Evolutionary conservation across 2,888 invertebrate genomes (phyloP), one percentile per base, ranked within the genome.

Genomic region (Coleophora flavipennella): DNA sequence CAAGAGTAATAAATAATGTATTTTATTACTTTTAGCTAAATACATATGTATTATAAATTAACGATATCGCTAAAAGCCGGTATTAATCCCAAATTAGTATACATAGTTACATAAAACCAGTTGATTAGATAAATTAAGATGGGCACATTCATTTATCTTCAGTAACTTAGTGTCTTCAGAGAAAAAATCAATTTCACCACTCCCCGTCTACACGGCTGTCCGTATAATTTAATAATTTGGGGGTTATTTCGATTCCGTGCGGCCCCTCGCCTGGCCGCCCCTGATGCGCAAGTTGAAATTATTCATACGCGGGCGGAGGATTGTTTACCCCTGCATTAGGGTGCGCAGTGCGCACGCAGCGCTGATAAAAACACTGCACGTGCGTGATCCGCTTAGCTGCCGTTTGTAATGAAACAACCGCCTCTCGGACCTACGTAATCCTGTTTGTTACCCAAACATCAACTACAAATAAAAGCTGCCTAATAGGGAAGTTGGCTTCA

Each of bases 171-270:
- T 11, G 31, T 11, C 13, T 31, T 8, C 11, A 13, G 31, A 33
- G 13, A 10, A 33, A 33, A 33, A 33, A 12, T 34, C 34, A 11
- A 34, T 34, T 34, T 31, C 7, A 14, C 20, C 36, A 27, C 14
- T n/a, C 9, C n/a, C 38, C 27, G n/a, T 13, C 27, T 20, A 20
- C n/a, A n/a, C 20, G 20, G 20, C 20, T 61, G 63, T 63, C 57
- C 65, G 76, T 76, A 71, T 78, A 79, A 80, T 79, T 76, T 72
- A 79, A 80, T 80, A 79, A 80, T 76, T 71, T 69, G 62, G 61
- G 72, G 68, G 70, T 73, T 79, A 79, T 80, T 74, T 70, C 69
- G 67, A 76, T 62, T 62, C 64, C 64, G 56, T 67, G 56, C 59
- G 57, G 62, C 36, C 60, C 62, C 62, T 57, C 57, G 20, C 20